Evolutionary conservation across 2,797 vertebrate genomes (phyloP), one percentile per base, ranked within the genome.

Genomic region (Falco peregrinus): DNA sequence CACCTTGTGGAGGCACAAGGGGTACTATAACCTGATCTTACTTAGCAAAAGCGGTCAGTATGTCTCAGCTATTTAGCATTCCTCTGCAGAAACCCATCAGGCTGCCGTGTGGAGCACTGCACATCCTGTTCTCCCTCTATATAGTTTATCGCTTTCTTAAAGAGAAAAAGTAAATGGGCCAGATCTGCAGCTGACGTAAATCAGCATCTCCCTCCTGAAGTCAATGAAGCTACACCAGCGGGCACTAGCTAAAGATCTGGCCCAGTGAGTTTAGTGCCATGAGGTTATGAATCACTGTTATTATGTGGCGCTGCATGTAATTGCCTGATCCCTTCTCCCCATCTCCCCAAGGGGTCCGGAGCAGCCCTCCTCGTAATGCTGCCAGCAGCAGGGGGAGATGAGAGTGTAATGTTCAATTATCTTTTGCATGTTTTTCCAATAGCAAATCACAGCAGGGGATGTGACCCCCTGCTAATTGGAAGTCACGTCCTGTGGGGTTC

Each of bases 381-480:
- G 76, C 67, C 94, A 90, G 87, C 95, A 93, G 91, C 94, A 91
- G 95, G 89, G 77, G 89, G 69, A 97, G 73, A 95, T 53, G 56
- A 93, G 81, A 95, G 53, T 45, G 67, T 96, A 93, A 95, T 93
- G 92, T 96, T 91, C 96, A 97, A 96, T 95, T 93, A 96, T 96
- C 96, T 93, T 93, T 95, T 96, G 95, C 96, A 94, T 84, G 93
- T 94, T 95, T 95, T 95, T 96, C 84, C 87, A 89, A 92, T 79
- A 94, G 84, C 94, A 96, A 95, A 96, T 88, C 94, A 91, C 89
- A 83, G 95, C 75, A 71, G 82, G 95, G 61, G 67, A 91, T 85
- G 81, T 96, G 94, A 97, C 95, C 96, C 92, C 94, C 95, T 79
- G 80, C 91, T 98, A 97, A 97, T 96, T 96, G 93, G 95, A 97